These are phyloP conservation scores for Tiliacea aurago DNA, from an alignment of 2,888 invertebrate species.

Conservation along the genomic window DNA sequence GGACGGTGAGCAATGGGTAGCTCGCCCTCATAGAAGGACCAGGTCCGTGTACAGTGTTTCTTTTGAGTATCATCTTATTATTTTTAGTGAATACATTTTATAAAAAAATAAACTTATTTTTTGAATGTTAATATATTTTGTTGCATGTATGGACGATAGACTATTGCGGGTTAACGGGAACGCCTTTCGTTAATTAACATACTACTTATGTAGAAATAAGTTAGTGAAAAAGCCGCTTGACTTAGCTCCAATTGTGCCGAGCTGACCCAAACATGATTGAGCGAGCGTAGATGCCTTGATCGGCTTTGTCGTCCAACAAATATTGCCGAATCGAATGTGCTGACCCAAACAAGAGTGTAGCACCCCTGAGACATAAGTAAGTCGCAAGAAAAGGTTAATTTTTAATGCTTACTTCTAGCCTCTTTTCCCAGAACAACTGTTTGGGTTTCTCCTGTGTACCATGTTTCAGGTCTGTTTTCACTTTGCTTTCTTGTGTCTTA, in stretches of 20 bases:
- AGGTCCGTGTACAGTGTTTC: no score
- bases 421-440: slow-evolving; percentile 96
- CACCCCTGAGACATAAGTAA: not conserved
- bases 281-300: no score
- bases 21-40: no score
- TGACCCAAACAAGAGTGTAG: not conserved
- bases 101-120: no score
- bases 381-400: not conserved
- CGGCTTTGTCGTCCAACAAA: not conserved
- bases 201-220: not conserved
- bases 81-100: no score
- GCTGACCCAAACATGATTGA: not conserved
- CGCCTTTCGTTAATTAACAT: no score
- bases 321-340: not conserved
- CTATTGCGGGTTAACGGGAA: no score
- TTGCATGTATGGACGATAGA: no score
- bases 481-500: slow-evolving; percentile 97
- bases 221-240: not conserved
- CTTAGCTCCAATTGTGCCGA: not conserved
- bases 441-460: slow-evolving; percentile 98
- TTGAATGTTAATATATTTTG: no score
- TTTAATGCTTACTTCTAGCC: slow-evolving; percentile 88
- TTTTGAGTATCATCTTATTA: no score
- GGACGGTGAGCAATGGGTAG: no score
- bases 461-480: slow-evolving; percentile 97